Conservation (phyloP, 2,113 vertebrate species). For the Lamprologus speciosus region DNA sequence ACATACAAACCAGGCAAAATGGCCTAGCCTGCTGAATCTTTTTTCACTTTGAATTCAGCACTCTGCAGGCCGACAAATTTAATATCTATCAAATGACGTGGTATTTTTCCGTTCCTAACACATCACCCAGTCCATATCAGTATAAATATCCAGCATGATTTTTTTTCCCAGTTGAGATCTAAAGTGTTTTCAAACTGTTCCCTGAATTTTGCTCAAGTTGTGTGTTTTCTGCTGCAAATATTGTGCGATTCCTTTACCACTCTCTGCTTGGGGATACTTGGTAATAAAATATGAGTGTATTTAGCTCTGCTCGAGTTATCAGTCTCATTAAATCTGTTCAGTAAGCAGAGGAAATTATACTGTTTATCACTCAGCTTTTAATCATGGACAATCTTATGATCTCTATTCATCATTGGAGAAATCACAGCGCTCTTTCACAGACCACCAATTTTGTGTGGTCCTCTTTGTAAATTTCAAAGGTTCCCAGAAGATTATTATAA, state of each 20-base stretch:
- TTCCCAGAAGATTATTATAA: not conserved
- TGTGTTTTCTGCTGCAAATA: not conserved
- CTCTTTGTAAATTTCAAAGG: not conserved
- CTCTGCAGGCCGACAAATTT: not conserved
- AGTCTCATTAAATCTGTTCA: not conserved
- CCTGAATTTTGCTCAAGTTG: rapidly evolving
- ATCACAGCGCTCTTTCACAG: not conserved
- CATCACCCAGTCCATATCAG: not conserved
- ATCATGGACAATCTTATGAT: not conserved
- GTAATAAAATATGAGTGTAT: not conserved
- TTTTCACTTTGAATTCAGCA: not conserved
- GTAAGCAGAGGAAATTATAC: not conserved
- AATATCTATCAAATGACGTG: not conserved
- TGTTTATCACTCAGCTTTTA: not conserved
- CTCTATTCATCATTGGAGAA: not conserved
- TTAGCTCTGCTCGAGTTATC: not conserved
- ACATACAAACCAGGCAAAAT: not conserved
- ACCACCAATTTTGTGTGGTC: not conserved
- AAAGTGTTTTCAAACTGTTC: not conserved
- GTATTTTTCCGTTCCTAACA: rapidly evolving
- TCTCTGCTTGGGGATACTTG: not conserved
- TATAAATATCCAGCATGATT: not conserved
- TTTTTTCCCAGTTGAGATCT: not conserved
- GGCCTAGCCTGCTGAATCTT: not conserved
- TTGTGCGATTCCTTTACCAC: not conserved